Evolutionary conservation across 2,797 vertebrate species (phyloP), one percentile per base, ranked within the genome.

Genomic region (Rhabdomys pumilio): DNA sequence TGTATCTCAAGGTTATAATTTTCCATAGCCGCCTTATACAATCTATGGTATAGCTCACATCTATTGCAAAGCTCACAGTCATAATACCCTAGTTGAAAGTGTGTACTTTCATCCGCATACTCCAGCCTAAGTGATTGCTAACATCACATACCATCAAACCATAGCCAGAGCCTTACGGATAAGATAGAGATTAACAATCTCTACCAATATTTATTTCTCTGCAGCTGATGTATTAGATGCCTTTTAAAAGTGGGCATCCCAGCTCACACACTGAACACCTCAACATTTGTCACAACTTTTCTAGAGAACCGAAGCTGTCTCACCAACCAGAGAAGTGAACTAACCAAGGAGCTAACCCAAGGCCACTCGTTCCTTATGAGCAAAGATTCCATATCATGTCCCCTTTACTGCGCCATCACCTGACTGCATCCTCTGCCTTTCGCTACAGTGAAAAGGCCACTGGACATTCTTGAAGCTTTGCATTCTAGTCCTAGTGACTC

Each of bases 11-110:
- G 53, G 38, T 0, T 65, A 65, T 65, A 93, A 91, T 83, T 84
- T 95, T 92, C 90, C 83, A 22, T 89, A 91, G 93, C 13, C 95
- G 79, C 77, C 86, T 93, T 92, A 93, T 76, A 47, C 20, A 47
- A 22, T 59, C 92, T 91, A 61, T 57, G 47, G 75, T 24, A 47
- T 29, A 76, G 75, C 3, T 44, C 87, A 9, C 69, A 14, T 94
- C 75, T 47, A 29, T 80, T 86, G 92, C 3, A 94, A 89, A 47
- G 3, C 59, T 89, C 77, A 59, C 1, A 57, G 91, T 79, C 86
- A 83, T 75, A 47, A 93, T 47, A 90, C 88, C 88, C 38, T 83
- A 73, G 87, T 69, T 69, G 41, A 93, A 95, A 80, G 53, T 65
- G 53, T 84, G 47, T 90, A 57, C 67, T 96, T 95, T 75, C 29